These are phyloP conservation scores for Psammodynastes pulverulentus DNA, from an alignment of 2,113 vertebrate species.

Conservation along the genomic window DNA sequence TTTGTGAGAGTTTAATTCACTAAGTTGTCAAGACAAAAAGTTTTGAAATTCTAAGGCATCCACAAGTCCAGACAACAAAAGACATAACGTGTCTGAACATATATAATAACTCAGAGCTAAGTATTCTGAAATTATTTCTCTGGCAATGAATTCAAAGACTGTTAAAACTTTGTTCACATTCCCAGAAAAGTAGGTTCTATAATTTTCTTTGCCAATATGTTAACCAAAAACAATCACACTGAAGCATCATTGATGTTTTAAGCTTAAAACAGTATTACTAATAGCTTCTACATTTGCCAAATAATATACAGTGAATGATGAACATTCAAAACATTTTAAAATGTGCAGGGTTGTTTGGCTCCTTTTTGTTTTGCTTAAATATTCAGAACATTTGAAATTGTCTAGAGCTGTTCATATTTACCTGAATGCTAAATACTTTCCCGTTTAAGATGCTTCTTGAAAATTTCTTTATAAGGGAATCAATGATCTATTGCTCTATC, in stretches of 20 bases:
- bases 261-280: conserved; percentile 5
- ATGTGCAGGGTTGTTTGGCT: background rate
- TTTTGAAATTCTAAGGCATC: conserved; percentile 4
- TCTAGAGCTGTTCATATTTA: conserved; percentile 41
- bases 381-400: background rate
- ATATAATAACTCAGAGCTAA: background rate
- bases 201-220: conserved; percentile 49
- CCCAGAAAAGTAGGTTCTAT: conserved; percentile 12
- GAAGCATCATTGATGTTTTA: conserved; percentile 9
- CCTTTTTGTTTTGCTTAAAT: background rate
- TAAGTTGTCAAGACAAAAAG: background rate
- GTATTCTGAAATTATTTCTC: background rate
- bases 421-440: conserved; percentile 20
- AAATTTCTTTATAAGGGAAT: conserved; percentile 2
- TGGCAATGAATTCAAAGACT: background rate
- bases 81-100: background rate
- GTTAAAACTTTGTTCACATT: background rate
- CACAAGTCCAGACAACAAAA: conserved; percentile 5
- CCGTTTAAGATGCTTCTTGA: conserved; percentile 1
- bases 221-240: conserved; percentile 38
- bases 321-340: background rate
- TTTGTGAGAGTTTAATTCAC: background rate
- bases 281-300: conserved; percentile 1
- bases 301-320: background rate
- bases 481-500: conserved; percentile 37